Conservation (phyloP, 2,888 invertebrate genomes). For the Hypomecis punctinalis region DNA sequence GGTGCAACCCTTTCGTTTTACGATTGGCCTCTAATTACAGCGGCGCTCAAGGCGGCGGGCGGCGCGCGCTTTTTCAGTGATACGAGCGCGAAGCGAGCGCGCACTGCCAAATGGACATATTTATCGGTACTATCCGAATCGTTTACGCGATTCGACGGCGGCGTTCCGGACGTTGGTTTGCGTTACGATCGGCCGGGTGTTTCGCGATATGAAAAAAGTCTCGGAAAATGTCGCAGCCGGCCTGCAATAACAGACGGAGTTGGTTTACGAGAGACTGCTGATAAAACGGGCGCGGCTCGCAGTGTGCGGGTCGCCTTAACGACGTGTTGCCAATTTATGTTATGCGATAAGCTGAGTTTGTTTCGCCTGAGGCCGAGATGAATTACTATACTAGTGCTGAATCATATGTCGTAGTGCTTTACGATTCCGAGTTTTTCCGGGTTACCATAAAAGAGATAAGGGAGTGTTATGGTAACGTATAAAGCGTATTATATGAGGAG, state of each 20-base stretch:
- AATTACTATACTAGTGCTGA: conserved; percentile 65
- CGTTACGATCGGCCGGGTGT: conserved; percentile 59
- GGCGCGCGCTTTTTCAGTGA: conserved; percentile 70
- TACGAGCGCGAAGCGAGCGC: conserved; percentile 62
- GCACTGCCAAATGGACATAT: conserved; percentile 80
- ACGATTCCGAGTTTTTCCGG: conserved; percentile 47
- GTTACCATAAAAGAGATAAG: conserved; percentile 48
- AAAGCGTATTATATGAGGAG: conserved; percentile 6
- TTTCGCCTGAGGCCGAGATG: conserved; percentile 74
- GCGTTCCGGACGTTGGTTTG: conserved; percentile 59
- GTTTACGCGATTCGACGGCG: conserved; percentile 70
- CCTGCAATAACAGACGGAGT: conserved; percentile 77
- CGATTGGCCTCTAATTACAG: conserved; percentile 84
- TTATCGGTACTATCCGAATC: conserved; percentile 73
- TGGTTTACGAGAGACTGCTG: conserved; percentile 81
- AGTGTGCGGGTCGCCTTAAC: conserved; percentile 79
- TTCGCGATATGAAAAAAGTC: conserved; percentile 79
- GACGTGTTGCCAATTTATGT: conserved; percentile 84
- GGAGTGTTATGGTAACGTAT: conserved; percentile 43
- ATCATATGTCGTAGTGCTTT: conserved; percentile 62
- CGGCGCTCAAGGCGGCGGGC: conserved; percentile 76
- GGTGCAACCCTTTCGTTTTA: conserved; percentile 83
- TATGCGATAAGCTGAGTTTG: conserved; percentile 82
- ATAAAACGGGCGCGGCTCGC: conserved; percentile 72
- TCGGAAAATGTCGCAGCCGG: conserved; percentile 70